Conservation (phyloP, 2,113 vertebrate species). For the Dipodomys ordii region DNA sequence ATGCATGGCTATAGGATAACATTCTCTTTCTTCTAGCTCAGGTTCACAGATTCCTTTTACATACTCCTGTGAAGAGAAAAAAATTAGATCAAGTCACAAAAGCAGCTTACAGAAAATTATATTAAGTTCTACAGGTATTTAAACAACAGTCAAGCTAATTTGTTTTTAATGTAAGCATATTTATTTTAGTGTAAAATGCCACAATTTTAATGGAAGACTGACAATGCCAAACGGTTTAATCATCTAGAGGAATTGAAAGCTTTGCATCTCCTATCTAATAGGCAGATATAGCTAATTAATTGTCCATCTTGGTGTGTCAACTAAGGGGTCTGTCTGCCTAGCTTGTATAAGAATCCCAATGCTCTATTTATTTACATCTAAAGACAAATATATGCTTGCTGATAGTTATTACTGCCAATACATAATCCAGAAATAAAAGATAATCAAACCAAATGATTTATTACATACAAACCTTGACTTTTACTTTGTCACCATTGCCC, state of each 20-base stretch:
- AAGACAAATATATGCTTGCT: background rate
- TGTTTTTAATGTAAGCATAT: background rate
- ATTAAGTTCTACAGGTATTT: background rate
- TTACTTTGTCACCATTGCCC: background rate
- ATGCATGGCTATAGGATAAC: constrained; percentile 97
- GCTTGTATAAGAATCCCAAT: background rate
- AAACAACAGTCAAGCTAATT: no score
- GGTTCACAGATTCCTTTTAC: constrained; percentile 97
- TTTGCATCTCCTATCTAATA: background rate
- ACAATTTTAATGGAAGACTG: background rate
- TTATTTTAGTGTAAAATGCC: background rate
- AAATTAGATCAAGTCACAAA: background rate
- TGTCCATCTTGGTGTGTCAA: background rate
- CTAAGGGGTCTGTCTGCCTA: background rate
- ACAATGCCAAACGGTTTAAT: constrained; percentile 18
- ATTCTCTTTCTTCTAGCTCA: constrained; percentile 93
- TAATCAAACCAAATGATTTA: background rate
- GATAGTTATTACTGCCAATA: background rate
- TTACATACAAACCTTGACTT: constrained; percentile 1
- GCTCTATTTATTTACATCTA: background rate
- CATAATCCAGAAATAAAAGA: background rate
- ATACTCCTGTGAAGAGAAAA: constrained; percentile 90
- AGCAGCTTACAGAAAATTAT: background rate
- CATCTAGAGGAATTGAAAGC: background rate
- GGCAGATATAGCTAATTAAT: background rate